Base-by-base conservation (phyloP, 2,888 invertebrate genomes). In the Reticulitermes lucifugus region DNA sequence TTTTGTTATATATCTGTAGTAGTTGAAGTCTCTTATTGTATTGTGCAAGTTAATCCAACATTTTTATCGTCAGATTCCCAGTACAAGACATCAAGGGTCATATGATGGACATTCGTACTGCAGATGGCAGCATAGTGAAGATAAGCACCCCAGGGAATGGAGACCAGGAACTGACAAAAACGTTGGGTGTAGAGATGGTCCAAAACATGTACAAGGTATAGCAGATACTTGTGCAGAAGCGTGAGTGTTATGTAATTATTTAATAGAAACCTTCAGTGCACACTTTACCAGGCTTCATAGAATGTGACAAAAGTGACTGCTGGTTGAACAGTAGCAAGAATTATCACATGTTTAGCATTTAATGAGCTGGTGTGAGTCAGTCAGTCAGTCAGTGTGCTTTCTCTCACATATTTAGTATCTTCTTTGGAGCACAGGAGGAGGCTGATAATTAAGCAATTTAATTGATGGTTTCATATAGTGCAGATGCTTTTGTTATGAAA, bases 151-250 rank as follows among this genome's bases (percentile, higher is more conserved):
- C 94, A 0, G 94, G 94, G 29, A 91, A 93, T 25, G 92, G 92
- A 87, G 93, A 93, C 86, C 93, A 93, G 89, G 93, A 93, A 88
- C 90, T 93, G 86, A 92, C 92, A 84, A 93, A 94, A 91, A 92
- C 93, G 85, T 92, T 93, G 75, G 92, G 94, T 0, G 94, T 94
- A 35, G 95, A 95, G 88, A 95, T 96, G 92, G 94, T 96, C 87
- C 95, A 96, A 90, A 95, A 95, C 89, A 95, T 95, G 94, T 95
- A 95, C 89, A 95, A 95, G 92, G 94, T 43, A 75, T 0, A 18
- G 55, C 55, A 25, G 51, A 1, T 43, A 22, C 3, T 43, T 43
- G 29, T 80, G 14, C 22, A 55, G 25, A 80, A 46, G 29, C 9
- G 12, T 12, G 46, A 55, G 55, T 55, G n/a, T 71, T 25, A 25